Conservation (phyloP, 1,140 invertebrate species). For the Episyrphus balteatus region DNA sequence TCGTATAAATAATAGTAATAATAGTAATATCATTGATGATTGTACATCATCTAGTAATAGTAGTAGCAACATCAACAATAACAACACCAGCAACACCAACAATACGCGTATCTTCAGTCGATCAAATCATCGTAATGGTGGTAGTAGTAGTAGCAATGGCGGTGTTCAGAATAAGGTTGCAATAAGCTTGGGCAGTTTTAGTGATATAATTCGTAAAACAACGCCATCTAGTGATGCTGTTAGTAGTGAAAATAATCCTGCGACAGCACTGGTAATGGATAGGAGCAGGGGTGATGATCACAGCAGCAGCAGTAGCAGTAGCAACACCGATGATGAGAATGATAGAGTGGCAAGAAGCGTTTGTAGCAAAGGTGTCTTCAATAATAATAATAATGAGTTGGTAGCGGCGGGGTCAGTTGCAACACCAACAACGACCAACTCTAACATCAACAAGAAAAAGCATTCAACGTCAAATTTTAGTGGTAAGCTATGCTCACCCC, state of each 20-base stretch:
- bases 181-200: slow-evolving; percentile 10
- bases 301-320: slow-evolving; percentile 4
- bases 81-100: slow-evolving; percentile 1
- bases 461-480: not conserved
- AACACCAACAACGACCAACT: slow-evolving; percentile 1
- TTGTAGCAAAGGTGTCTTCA: slow-evolving; percentile 1
- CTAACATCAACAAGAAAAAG: not conserved
- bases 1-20: slow-evolving; percentile 1
- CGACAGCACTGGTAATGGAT: not conserved
- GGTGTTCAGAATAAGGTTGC: slow-evolving; percentile 4
- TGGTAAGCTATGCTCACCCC: slow-evolving; percentile 23
- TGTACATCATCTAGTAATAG: not conserved
- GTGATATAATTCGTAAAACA: slow-evolving; percentile 8
- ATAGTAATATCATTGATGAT: not conserved
- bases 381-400: not conserved
- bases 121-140: too few relatives aligned
- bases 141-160: too few relatives aligned
- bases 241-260: not conserved
- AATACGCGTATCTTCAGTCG: not conserved
- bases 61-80: not conserved
- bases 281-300: slow-evolving; percentile 15
- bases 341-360: not conserved
- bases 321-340: not conserved
- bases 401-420: not conserved
- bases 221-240: slow-evolving; percentile 11